Conservation (phyloP, 2,888 invertebrate genomes). For the Philonicus albiceps region DNA sequence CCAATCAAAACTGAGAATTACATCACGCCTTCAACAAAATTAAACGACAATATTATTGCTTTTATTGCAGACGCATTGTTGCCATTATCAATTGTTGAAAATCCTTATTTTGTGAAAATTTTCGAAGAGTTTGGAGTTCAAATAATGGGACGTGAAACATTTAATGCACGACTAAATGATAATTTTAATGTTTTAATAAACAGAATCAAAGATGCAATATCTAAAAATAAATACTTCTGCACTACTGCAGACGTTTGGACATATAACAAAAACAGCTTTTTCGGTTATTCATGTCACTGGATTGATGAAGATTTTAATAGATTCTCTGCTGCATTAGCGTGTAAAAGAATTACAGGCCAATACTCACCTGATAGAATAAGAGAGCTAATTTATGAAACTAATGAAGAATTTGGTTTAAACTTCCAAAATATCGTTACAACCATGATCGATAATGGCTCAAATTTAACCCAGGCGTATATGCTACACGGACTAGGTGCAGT, state of each 20-base stretch:
- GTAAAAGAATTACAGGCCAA: neutral
- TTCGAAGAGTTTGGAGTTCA: neutral
- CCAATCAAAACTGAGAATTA: neutral
- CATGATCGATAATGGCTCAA: neutral
- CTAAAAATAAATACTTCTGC: slow-evolving; percentile 25
- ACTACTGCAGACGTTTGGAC: slow-evolving; percentile 45
- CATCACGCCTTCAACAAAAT: neutral
- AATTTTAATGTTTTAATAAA: neutral
- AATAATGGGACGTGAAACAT: neutral
- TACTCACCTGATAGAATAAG: neutral
- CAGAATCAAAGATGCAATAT: neutral
- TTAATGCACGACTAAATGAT: neutral
- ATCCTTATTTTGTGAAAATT: neutral
- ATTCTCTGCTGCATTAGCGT: neutral
- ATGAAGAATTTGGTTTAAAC: neutral
- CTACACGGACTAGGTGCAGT: neutral
- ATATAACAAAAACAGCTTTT: slow-evolving; percentile 33
- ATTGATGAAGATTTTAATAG: neutral
- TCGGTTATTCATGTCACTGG: slow-evolving; percentile 41
- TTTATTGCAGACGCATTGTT: neutral
- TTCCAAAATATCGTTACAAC: neutral
- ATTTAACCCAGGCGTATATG: neutral
- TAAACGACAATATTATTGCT: slow-evolving; percentile 1
- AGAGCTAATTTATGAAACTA: neutral
- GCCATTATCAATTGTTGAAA: neutral